phyloP scores from a whole-genome alignment of 2,797 vertebrate genomes.

The Sarcoramphus papa region DNA sequence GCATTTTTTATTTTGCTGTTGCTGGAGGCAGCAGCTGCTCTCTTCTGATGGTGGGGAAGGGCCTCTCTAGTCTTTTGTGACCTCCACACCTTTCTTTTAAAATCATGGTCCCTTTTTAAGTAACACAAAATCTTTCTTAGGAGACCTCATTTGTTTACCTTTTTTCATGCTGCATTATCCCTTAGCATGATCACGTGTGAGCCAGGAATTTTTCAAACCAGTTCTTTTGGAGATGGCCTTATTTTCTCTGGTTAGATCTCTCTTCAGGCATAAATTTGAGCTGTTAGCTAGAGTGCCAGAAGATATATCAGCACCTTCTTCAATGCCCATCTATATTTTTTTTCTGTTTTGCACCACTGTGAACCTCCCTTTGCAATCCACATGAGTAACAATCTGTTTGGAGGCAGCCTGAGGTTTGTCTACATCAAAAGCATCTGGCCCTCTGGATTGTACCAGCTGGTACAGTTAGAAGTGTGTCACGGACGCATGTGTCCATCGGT shows the following conservation, averaged over 20 bases:
- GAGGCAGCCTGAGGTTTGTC: neutral
- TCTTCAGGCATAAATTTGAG: neutral
- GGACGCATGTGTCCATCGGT: rapidly evolving
- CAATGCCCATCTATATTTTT: neutral
- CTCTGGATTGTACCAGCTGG: neutral
- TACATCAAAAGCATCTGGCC: neutral
- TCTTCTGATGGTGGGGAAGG: neutral
- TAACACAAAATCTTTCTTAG: neutral
- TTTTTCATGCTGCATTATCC: neutral
- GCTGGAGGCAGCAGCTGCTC: neutral
- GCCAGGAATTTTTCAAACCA: neutral
- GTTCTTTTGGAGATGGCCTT: neutral
- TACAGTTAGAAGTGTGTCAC: neutral
- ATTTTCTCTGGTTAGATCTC: neutral
- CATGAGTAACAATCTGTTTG: neutral
- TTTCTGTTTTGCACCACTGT: neutral
- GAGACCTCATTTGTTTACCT: neutral
- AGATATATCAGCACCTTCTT: neutral
- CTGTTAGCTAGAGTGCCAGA: neutral
- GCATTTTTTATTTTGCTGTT: neutral
- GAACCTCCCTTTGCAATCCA: neutral
- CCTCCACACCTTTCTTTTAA: neutral
- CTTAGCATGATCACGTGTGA: neutral
- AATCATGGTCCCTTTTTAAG: neutral
- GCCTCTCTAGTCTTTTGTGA: neutral